Evolutionary conservation across 2,888 invertebrate species (phyloP).

Genomic region (Rhodophaea formosa): DNA sequence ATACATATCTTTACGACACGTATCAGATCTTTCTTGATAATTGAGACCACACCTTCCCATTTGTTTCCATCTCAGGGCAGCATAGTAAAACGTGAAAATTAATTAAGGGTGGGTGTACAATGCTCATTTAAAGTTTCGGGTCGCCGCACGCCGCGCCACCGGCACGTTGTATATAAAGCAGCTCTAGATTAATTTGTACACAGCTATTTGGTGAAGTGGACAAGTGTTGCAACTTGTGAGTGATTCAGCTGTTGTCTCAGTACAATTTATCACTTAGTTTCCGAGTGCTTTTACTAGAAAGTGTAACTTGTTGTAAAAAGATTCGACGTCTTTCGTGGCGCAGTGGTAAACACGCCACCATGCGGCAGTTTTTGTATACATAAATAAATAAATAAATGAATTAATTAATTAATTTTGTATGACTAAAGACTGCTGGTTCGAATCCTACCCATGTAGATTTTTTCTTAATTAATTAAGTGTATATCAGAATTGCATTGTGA

Average conservation of each 20-base stretch:
- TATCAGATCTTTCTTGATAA: too few relatives aligned
- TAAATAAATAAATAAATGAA: too few relatives aligned
- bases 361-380: too few relatives aligned
- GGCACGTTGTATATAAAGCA: constrained; percentile 23
- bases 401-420: too few relatives aligned
- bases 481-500: too few relatives aligned
- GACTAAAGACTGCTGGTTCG: too few relatives aligned
- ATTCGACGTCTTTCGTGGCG: too few relatives aligned
- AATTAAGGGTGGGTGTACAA: constrained; percentile 40
- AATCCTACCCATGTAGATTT: too few relatives aligned
- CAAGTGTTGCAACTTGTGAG: background rate
- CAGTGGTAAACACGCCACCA: too few relatives aligned
- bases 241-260: background rate
- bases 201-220: background rate
- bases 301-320: background rate
- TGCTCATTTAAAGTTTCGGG: constrained; percentile 48
- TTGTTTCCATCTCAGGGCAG: constrained; percentile 2
- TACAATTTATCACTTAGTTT: background rate
- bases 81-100: constrained; percentile 32
- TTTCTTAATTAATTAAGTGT: too few relatives aligned
- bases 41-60: background rate
- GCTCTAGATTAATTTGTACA: constrained; percentile 41
- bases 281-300: background rate
- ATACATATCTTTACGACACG: too few relatives aligned
- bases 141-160: constrained; percentile 32